Evolutionary conservation across 2,113 vertebrate species (phyloP).

Genomic region (Corydoras maculifer): DNA sequence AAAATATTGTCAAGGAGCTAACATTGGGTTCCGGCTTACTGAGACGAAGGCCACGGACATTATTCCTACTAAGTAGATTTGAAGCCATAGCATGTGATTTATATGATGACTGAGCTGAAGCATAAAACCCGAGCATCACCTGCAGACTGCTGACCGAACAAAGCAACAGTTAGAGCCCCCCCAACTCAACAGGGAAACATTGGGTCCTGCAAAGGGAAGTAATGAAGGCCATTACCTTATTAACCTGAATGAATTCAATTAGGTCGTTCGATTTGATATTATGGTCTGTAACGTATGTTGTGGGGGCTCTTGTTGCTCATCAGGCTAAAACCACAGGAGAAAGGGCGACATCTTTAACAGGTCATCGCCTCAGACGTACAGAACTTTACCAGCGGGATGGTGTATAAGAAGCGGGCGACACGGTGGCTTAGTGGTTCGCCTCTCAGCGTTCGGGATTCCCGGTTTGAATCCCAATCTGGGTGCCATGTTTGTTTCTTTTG

Average conservation of each 20-base stretch:
- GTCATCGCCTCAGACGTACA: no score
- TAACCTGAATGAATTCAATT: no score
- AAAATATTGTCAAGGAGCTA: slow-evolving; percentile 50
- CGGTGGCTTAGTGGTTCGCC: no score
- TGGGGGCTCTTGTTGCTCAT: not conserved
- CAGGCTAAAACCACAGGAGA: no score
- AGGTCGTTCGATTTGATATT: not conserved
- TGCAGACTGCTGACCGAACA: not conserved
- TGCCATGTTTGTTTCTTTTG: no score
- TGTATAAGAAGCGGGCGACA: no score
- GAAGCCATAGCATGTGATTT: slow-evolving; percentile 33
- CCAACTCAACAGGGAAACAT: not conserved
- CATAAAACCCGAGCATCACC: slow-evolving; percentile 25
- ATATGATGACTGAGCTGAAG: slow-evolving; percentile 29
- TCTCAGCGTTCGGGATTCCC: no score
- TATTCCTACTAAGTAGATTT: slow-evolving; percentile 45
- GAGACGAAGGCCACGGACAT: slow-evolving; percentile 45
- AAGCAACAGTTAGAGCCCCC: slow-evolving; percentile 39
- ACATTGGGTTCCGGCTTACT: slow-evolving; percentile 46
- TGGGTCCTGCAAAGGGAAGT: no score
- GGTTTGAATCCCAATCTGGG: no score
- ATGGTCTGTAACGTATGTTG: not conserved
- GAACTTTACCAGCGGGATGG: no score
- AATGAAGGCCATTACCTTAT: no score
- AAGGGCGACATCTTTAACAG: no score